These are phyloP conservation scores for Pipistrellus pipistrellus DNA, from an alignment of 2,797 vertebrate genomes.

Conservation along the genomic window DNA sequence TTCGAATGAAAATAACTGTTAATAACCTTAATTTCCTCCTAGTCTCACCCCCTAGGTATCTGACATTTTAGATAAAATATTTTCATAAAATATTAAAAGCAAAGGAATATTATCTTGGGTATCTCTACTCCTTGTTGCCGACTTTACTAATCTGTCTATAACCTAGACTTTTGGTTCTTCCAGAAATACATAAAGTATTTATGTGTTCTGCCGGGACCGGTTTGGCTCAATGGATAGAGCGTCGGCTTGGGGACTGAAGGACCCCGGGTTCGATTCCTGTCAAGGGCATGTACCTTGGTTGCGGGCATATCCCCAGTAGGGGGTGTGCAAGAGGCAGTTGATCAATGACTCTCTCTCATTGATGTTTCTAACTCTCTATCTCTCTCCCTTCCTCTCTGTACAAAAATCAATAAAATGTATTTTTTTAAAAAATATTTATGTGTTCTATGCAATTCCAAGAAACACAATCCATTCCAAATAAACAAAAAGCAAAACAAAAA, in stretches of 20 bases:
- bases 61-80: slow-evolving; percentile 82
- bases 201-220: not conserved
- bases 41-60: slow-evolving; percentile 65
- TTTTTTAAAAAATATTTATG: not conserved
- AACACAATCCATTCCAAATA: slow-evolving; percentile 40
- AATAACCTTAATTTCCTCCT: slow-evolving; percentile 80
- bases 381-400: too few species aligned
- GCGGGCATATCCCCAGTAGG: too few species aligned
- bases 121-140: slow-evolving; percentile 45
- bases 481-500: not conserved
- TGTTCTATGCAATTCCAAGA: slow-evolving; percentile 45
- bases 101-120: slow-evolving; percentile 61
- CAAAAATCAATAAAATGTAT: too few species aligned
- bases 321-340: too few species aligned
- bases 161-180: not conserved
- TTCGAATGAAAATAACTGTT: slow-evolving; percentile 79
- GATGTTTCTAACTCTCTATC: too few species aligned
- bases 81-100: slow-evolving; percentile 82
- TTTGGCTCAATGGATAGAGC: too few species aligned
- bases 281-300: too few species aligned
- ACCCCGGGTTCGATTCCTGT: too few species aligned
- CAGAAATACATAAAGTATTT: slow-evolving; percentile 26
- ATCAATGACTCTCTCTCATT: too few species aligned
- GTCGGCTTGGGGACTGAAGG: too few species aligned
- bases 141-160: slow-evolving; percentile 42